Base-by-base conservation (phyloP, 2,888 invertebrate species). In the Meganola albula region DNA sequence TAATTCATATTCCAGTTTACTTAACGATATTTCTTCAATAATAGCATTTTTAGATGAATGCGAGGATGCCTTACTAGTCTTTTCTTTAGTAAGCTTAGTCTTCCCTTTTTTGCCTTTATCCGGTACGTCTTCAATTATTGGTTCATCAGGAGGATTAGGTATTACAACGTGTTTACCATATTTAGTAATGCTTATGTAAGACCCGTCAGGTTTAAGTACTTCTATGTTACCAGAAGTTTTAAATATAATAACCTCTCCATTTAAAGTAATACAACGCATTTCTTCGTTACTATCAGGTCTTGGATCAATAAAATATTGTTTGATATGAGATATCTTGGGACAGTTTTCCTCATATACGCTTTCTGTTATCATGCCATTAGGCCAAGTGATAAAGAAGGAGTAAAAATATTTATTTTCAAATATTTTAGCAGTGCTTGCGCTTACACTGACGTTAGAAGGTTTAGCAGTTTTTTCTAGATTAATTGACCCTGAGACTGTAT, bases 161-260 rank as follows among this genome's bases (percentile, higher is more conserved):
- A 39, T 16, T 18, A 62, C 30, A 1, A 52, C 8, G 48, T 21
- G 63, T 52, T 74, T 76, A 34, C 47, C 50, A 44, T 51, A 80
- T 47, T 74, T 76, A 0, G 37, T 66, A 36, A 84, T 74, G 44
- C 61, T 69, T 22, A 79, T 67, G 41, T 48, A 67, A 8, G 75
- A 61, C 24, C 78, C 74, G 51, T 82, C 73, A 10, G 83, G 70
- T 36, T 54, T 62, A 2, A 79, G 42, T 9, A 83, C 62, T 49
- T 79, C 72, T 24, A 85, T 61, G 1, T 61, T 37, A 4, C 73
- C 73, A 4, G 63, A 64, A 7, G 21, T 39, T 55, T 63, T 74
- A 50, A 79, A 85, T 47, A 84, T 56, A 13, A 84, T 46, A 6
- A 84, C 78, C 58, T 85, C 85, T 0, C 84, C 86, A 18, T 75